phyloP scores from a whole-genome alignment of 1,140 invertebrate species.

The Macrobrachium rosenbergii region DNA sequence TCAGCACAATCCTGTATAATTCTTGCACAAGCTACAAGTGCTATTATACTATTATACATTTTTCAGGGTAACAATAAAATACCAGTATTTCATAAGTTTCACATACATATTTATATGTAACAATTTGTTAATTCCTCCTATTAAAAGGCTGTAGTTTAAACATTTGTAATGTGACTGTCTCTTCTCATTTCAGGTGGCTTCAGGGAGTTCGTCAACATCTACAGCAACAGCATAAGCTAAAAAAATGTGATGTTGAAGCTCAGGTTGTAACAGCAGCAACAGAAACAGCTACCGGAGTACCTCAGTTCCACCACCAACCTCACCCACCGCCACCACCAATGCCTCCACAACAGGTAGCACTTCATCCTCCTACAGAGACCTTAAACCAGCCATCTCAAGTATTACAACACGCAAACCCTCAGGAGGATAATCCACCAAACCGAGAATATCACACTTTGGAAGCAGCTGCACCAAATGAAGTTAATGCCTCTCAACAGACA shows the following conservation, averaged over 20 bases:
- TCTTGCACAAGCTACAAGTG: no score
- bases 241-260: conserved; percentile 64
- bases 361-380: background rate
- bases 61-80: no score
- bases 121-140: background rate
- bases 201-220: conserved; percentile 62
- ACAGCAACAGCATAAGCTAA: conserved; percentile 64
- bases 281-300: conserved; percentile 35
- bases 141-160: background rate
- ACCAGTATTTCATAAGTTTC: no score
- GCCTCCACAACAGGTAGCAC: conserved; percentile 29
- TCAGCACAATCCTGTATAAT: no score
- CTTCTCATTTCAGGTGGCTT: conserved; percentile 52
- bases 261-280: conserved; percentile 60
- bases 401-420: background rate
- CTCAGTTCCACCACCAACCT: conserved; percentile 57
- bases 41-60: no score
- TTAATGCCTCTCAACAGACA: conserved; percentile 34
- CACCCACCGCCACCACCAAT: conserved; percentile 33
- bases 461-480: conserved; percentile 33
- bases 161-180: background rate
- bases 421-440: conserved; percentile 32
- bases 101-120: no score
- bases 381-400: background rate
- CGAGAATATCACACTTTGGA: conserved; percentile 53